Conservation (phyloP, 2,113 vertebrate genomes). For the Rissa tridactyla region DNA sequence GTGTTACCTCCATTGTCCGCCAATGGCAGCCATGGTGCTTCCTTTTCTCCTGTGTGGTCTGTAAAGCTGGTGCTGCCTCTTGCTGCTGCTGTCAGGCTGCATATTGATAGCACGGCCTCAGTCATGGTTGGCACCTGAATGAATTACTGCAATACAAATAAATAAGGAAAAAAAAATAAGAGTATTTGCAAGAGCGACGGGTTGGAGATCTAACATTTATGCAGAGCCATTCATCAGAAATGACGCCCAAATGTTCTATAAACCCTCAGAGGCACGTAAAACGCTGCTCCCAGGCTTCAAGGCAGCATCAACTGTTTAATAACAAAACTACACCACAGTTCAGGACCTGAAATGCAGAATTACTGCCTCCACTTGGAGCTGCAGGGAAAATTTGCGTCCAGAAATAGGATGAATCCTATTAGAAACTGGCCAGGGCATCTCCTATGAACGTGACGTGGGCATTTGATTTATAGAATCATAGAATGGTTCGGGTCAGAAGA, state of each 20-base stretch:
- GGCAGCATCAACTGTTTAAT: not conserved
- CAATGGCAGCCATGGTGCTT: not conserved
- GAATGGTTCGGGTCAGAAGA: no score
- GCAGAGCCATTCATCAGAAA: not conserved
- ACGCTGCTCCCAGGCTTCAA: not conserved
- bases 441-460: not conserved
- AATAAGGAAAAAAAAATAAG: not conserved
- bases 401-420: not conserved
- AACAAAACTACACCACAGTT: not conserved
- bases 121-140: not conserved
- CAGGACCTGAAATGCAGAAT: not conserved
- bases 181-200: not conserved
- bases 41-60: not conserved
- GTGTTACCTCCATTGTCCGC: not conserved
- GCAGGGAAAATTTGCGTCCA: not conserved
- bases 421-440: not conserved
- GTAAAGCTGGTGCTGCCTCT: not conserved
- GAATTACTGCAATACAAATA: constrained; percentile 28
- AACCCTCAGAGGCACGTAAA: not conserved
- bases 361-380: not conserved
- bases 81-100: not conserved
- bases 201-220: not conserved
- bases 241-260: not conserved
- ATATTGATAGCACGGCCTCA: not conserved
- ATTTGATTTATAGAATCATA: not conserved